These are phyloP conservation scores for Tapirus indicus DNA, from an alignment of 2,797 vertebrate species.

Conservation along the genomic window DNA sequence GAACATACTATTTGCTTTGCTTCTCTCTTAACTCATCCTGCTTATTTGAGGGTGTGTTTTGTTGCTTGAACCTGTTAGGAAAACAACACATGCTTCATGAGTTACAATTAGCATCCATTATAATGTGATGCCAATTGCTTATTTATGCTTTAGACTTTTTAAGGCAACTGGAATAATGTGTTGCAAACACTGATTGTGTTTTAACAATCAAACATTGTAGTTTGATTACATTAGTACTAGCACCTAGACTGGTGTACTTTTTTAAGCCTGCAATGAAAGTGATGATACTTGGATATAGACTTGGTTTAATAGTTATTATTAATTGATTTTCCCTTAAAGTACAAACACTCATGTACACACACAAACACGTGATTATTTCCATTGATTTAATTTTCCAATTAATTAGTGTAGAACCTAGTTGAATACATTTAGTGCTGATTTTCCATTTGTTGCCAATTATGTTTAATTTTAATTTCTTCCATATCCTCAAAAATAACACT, in stretches of 20 bases:
- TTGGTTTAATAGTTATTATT: not conserved
- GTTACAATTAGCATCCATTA: conserved; percentile 57
- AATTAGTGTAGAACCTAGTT: conserved; percentile 63
- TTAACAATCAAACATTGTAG: conserved; percentile 9
- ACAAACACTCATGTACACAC: not conserved
- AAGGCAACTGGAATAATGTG: conserved; percentile 58
- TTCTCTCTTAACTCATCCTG: conserved; percentile 36
- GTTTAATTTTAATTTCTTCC: not conserved
- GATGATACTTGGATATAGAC: not conserved
- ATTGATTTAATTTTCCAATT: conserved; percentile 71
- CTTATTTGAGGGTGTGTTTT: conserved; percentile 54
- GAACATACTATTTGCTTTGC: conserved; percentile 61
- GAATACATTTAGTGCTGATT: conserved; percentile 72
- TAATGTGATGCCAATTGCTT: conserved; percentile 75
- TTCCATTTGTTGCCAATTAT: conserved; percentile 69
- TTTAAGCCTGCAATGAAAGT: conserved; percentile 67
- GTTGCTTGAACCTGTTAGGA: conserved; percentile 55
- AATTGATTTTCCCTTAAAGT: not conserved
- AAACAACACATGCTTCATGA: conserved; percentile 62
- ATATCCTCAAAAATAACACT: not conserved
- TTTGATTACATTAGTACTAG: not conserved
- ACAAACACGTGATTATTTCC: conserved; percentile 46
- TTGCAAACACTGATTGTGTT: conserved; percentile 45
- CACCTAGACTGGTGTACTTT: conserved; percentile 13
- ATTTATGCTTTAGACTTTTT: conserved; percentile 50